Evolutionary conservation across 2,888 invertebrate species (phyloP).

Genomic region (Eupithecia subfuscata): DNA sequence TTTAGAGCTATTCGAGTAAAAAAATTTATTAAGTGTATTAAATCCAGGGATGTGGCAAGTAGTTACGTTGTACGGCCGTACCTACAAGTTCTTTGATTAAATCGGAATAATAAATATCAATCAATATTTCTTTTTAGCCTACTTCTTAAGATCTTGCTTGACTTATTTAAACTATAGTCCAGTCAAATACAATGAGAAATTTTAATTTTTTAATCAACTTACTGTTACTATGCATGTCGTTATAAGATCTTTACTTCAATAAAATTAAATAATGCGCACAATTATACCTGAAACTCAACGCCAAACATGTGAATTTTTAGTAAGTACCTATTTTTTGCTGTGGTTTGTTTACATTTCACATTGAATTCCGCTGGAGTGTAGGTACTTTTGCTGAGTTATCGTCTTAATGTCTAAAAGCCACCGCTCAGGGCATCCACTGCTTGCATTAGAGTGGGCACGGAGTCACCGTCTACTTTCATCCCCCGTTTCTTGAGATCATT

Average conservation of each 20-base stretch:
- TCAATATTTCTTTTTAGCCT: background rate
- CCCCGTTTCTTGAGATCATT: constrained; percentile 86
- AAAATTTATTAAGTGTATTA: background rate
- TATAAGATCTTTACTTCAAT: background rate
- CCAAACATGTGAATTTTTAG: background rate
- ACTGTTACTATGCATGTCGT: background rate
- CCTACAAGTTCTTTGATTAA: no score
- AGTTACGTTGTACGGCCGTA: no score
- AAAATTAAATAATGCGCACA: background rate
- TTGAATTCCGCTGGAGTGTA: background rate
- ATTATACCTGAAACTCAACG: background rate
- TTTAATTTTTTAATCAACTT: background rate
- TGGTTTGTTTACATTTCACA: background rate
- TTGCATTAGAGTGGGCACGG: constrained; percentile 85
- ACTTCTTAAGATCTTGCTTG: background rate
- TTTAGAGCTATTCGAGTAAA: background rate
- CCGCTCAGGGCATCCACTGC: constrained; percentile 85
- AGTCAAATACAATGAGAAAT: background rate
- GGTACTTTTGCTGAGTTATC: background rate
- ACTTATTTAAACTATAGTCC: background rate
- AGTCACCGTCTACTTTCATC: constrained; percentile 83
- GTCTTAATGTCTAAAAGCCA: constrained; percentile 42
- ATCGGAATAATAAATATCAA: background rate
- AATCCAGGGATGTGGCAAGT: no score
- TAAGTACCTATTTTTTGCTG: no score